phyloP scores from a whole-genome alignment of 2,888 invertebrate genomes.

The Drosophila mettleri region DNA sequence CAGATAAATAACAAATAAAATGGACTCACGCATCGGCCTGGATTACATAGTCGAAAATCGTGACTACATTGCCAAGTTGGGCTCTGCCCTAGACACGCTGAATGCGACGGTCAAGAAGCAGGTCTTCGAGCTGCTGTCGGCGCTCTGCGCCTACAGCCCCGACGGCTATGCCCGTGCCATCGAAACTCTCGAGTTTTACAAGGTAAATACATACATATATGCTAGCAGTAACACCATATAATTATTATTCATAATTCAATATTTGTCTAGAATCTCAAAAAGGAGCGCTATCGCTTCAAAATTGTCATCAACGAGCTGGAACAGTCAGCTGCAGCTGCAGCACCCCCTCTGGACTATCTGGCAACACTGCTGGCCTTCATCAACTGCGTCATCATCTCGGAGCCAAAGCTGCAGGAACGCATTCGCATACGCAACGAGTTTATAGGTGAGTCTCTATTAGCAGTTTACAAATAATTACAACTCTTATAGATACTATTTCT shows the following conservation, averaged over 20 bases:
- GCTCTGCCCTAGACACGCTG: slow-evolving; percentile 95
- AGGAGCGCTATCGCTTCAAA: slow-evolving; percentile 94
- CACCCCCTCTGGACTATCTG: slow-evolving; percentile 92
- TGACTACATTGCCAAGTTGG: slow-evolving; percentile 95
- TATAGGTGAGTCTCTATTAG: slow-evolving; percentile 89
- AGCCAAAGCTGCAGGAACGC: slow-evolving; percentile 93
- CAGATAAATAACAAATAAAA: slow-evolving; percentile 82
- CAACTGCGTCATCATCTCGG: slow-evolving; percentile 97
- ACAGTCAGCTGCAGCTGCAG: slow-evolving; percentile 86
- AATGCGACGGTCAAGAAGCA: slow-evolving; percentile 97
- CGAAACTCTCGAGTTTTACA: slow-evolving; percentile 96
- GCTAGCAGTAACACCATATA: neutral
- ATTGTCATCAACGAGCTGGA: slow-evolving; percentile 95
- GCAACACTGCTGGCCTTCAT: slow-evolving; percentile 96
- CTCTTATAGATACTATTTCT: neutral
- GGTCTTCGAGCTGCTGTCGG: slow-evolving; percentile 97
- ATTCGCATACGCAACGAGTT: slow-evolving; percentile 96
- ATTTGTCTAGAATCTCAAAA: slow-evolving; percentile 90
- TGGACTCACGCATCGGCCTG: slow-evolving; percentile 97
- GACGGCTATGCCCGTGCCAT: slow-evolving; percentile 95
- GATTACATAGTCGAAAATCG: slow-evolving; percentile 97
- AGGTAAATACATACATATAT: slow-evolving; percentile 91
- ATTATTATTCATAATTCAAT: slow-evolving; percentile 6
- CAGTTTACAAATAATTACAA: neutral
- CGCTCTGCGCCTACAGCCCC: slow-evolving; percentile 96